Base-by-base conservation (phyloP, 2,888 invertebrate species). In the Empis livida region DNA sequence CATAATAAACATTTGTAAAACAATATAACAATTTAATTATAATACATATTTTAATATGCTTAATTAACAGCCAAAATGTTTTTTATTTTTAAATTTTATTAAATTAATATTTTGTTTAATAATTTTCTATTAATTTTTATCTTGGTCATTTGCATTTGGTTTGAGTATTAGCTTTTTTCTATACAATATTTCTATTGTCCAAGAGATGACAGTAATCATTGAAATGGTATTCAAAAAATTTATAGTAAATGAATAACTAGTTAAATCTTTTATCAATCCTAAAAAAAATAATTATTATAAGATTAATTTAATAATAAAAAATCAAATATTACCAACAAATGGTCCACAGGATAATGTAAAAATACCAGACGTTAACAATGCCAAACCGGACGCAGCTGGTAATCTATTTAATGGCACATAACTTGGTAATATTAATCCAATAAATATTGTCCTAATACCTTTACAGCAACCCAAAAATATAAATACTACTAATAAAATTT, bases 221-320 rank as follows among this genome's bases (percentile, higher is more conserved):
- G 81, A 78, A 57, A 80, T 73, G 31, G 79, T 72, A 54, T 84
- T 82, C 2, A 84, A 65, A 52, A 77, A 75, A 59, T 83, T 80
- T 39, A 84, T 61, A 5, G 79, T 77, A 16, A 79, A 70, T 8
- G 75, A 72, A 52, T 79, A 80, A 41, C 78, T 65, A 10, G 73
- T 74, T 3, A 71, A 69, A 62, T 81, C 82, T 55, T 81, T 76
- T 32, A 84, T 73, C 68, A 76, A 76, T 51, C 83, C 81, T 81
- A 60, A 3, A 63, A 63, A 8, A 2, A 27, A 20, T 5, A 5
- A 20, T 20, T 20, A 20, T 20, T 20, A 5, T 20, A 8, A 27
- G 5, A 8, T 27, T 27, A 27, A 20, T 20, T 20, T 20, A 5
- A 5, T 5, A 5, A 5, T 20, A 20, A 20, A 27, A 27, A 27